These are phyloP conservation scores for Phalacrocorax pelagicus DNA, from an alignment of 2,113 vertebrate species.

Conservation along the genomic window DNA sequence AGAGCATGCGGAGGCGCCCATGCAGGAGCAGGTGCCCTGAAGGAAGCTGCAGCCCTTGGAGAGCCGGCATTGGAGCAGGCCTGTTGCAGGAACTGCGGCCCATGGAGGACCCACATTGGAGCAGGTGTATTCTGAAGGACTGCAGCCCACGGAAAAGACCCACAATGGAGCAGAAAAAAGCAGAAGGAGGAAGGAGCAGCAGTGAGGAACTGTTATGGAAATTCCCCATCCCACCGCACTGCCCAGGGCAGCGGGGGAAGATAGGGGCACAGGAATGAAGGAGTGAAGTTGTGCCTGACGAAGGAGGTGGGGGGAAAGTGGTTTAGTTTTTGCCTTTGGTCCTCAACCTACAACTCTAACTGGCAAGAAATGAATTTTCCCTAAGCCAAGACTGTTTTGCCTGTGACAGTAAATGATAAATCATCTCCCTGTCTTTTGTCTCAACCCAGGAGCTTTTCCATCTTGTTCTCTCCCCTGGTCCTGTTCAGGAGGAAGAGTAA, in stretches of 20 bases:
- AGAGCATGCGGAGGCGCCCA: fast-evolving
- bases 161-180: not conserved
- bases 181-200: not conserved
- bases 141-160: not conserved
- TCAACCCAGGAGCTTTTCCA: not conserved
- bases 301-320: not conserved
- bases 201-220: not conserved
- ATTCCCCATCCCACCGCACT: not conserved
- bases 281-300: not conserved
- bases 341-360: not conserved
- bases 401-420: not conserved
- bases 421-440: not conserved
- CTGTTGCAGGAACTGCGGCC: not conserved
- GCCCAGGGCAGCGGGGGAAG: not conserved
- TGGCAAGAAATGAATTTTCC: not conserved
- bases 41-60: not conserved
- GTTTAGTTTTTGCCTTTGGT: not conserved
- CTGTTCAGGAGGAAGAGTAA: not conserved
- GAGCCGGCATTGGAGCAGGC: not conserved
- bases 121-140: not conserved
- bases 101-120: not conserved
- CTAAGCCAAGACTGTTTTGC: not conserved
- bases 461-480: not conserved
- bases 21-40: not conserved
- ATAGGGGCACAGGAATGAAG: not conserved